Evolutionary conservation across 1,140 invertebrate genomes (phyloP).

Genomic region (Manduca sexta): DNA sequence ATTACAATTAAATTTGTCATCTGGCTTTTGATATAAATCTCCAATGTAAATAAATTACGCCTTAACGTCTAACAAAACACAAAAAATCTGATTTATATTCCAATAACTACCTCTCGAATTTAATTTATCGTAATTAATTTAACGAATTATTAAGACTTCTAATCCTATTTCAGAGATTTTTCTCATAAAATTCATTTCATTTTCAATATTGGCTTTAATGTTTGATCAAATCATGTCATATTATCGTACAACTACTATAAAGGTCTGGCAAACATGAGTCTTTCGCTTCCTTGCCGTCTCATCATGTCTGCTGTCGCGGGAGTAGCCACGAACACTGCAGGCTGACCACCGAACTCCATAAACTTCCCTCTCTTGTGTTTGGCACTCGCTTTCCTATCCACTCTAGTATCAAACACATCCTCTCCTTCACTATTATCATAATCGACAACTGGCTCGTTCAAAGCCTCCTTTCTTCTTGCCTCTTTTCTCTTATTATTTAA

Average conservation of each 20-base stretch:
- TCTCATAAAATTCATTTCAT: background rate
- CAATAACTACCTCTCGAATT: no score
- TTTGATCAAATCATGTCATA: no score
- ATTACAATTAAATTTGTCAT: no score
- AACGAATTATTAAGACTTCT: background rate
- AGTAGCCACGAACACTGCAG: constrained; percentile 60
- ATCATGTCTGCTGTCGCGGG: constrained; percentile 62
- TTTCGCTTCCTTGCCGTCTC: constrained; percentile 60
- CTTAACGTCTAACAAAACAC: no score
- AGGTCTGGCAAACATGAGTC: constrained; percentile 56
- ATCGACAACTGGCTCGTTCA: constrained; percentile 65
- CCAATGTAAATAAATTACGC: no score
- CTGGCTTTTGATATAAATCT: no score
- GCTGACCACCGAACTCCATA: constrained; percentile 55
- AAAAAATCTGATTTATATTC: no score
- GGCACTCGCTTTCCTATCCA: constrained; percentile 38
- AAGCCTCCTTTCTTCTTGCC: constrained; percentile 45
- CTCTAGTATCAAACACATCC: constrained; percentile 54
- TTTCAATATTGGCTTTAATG: no score
- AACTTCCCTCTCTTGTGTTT: constrained; percentile 50
- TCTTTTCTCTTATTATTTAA: constrained; percentile 39
- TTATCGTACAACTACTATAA: constrained; percentile 30
- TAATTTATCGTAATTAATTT: background rate
- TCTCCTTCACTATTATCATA: constrained; percentile 71
- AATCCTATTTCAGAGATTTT: background rate